A percentile compares a stretch with the other conserved stretches of the same genome.
These are phyloP conservation scores for Megaceryle maxima DNA, from an alignment of 2,113 vertebrate genomes.

Conservation along the genomic window DNA sequence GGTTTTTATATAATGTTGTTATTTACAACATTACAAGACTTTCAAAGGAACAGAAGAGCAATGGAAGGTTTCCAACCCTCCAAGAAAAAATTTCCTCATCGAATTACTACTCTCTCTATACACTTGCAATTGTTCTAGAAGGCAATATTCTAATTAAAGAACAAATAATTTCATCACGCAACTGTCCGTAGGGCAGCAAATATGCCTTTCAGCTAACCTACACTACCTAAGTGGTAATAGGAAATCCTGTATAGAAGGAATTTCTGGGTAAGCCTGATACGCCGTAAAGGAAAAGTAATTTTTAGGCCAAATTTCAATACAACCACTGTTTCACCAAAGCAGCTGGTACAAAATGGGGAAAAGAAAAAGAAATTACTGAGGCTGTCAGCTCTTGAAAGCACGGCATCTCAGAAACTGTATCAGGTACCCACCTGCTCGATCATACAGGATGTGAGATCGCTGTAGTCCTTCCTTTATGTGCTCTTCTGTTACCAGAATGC, in stretches of 20 bases:
- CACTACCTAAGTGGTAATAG: background rate
- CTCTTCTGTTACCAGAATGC: slow-evolving; percentile 84
- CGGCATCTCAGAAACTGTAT: background rate
- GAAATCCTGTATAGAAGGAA: background rate
- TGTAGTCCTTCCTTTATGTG: slow-evolving; percentile 94
- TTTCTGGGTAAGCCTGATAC: background rate
- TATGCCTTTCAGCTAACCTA: background rate
- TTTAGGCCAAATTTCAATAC: background rate
- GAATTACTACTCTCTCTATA: background rate
- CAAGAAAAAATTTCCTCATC: background rate
- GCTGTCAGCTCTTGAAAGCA: background rate
- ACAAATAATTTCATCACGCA: background rate
- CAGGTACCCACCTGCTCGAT: slow-evolving; percentile 86
- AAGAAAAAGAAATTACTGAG: background rate
- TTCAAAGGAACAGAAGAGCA: background rate
- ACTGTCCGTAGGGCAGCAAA: background rate
- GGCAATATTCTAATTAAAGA: background rate
- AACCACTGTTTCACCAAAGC: background rate
- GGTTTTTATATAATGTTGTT: background rate
- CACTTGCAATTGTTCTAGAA: background rate
- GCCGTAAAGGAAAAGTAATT: background rate
- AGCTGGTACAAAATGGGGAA: background rate
- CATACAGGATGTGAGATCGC: slow-evolving; percentile 94
- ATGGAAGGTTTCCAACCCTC: background rate
- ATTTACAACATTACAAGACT: background rate